These are phyloP conservation scores for Tetragnatha montana DNA, from an alignment of 2,888 invertebrate species.

Conservation along the genomic window DNA sequence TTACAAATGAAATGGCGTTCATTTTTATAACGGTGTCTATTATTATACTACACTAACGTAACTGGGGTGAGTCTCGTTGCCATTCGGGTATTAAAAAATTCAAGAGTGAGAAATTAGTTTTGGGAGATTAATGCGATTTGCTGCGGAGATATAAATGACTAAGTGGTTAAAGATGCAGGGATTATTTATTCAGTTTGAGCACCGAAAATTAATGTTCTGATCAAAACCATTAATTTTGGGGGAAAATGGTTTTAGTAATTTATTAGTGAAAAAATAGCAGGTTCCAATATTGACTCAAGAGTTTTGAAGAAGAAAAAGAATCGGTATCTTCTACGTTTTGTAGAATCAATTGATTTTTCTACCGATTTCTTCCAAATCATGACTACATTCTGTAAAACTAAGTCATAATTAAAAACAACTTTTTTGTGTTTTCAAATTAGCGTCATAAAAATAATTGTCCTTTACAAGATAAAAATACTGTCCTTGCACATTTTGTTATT, in stretches of 20 bases:
- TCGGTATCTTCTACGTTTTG: no score
- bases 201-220: not conserved
- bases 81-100: not conserved
- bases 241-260: not conserved
- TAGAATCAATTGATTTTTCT: no score
- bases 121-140: not conserved
- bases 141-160: not conserved
- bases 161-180: not conserved
- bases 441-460: no score
- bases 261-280: not conserved
- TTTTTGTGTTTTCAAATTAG: no score
- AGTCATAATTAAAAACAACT: no score
- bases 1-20: not conserved
- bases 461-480: no score
- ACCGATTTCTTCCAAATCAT: no score
- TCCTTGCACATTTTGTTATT: no score
- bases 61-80: not conserved
- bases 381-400: no score
- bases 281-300: not conserved
- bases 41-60: not conserved
- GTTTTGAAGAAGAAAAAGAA: no score
- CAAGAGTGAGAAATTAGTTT: not conserved
- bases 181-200: not conserved
- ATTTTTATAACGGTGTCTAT: not conserved
- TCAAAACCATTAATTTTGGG: not conserved